Conservation (phyloP, 2,113 vertebrate species). For the Progne subis region DNA sequence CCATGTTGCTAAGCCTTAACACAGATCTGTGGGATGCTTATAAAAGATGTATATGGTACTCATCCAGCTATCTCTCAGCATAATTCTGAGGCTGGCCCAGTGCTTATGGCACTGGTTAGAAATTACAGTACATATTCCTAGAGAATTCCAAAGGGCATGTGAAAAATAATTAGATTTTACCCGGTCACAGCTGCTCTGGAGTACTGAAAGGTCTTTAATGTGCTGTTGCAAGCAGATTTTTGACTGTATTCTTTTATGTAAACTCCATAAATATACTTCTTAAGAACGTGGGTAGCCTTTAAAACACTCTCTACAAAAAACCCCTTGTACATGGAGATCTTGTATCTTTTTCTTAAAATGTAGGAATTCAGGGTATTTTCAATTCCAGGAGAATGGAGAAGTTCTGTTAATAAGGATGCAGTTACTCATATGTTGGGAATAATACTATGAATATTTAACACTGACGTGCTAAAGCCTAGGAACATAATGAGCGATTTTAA, state of each 20-base stretch:
- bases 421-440: not conserved
- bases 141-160: conserved; percentile 66
- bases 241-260: conserved; percentile 43
- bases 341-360: not conserved
- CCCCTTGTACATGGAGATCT: not conserved
- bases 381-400: not conserved
- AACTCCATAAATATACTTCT: not conserved
- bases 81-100: conserved; percentile 59
- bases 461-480: not conserved
- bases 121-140: conserved; percentile 63
- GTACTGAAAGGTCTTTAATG: conserved; percentile 61
- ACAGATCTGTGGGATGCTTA: conserved; percentile 49
- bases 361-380: not conserved
- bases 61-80: conserved; percentile 63
- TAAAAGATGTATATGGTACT: conserved; percentile 47
- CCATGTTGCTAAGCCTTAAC: conserved; percentile 20
- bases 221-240: conserved; percentile 60
- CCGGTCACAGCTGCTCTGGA: conserved; percentile 66
- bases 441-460: not conserved
- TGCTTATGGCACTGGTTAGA: conserved; percentile 61
- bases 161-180: conserved; percentile 78
- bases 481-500: conserved; percentile 21
- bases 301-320: not conserved
- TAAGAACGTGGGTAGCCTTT: not conserved
- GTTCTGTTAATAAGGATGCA: not conserved